These are phyloP conservation scores for Lepus americanus DNA, from an alignment of 2,113 vertebrate genomes.

Conservation along the genomic window DNA sequence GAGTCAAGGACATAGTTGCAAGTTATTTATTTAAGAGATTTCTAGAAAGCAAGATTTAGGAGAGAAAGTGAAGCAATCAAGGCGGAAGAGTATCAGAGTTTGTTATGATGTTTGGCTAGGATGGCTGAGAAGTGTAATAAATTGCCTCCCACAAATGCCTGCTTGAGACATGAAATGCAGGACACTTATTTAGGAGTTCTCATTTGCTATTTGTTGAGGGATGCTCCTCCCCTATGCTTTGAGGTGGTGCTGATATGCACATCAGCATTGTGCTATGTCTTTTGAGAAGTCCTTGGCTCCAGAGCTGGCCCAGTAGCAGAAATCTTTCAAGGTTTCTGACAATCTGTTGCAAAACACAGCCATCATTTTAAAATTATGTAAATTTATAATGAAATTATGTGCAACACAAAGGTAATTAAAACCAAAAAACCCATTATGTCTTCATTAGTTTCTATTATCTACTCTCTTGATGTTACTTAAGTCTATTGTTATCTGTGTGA, in stretches of 20 bases:
- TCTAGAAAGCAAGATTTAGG: not conserved
- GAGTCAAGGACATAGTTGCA: not conserved
- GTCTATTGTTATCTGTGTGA: not conserved
- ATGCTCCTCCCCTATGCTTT: not conserved
- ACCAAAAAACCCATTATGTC: not conserved
- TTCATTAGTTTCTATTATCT: constrained; percentile 22
- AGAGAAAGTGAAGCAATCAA: not conserved
- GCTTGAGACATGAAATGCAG: not conserved
- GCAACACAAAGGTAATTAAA: not conserved
- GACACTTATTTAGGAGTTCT: not conserved
- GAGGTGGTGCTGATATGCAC: not conserved
- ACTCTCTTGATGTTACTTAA: not conserved
- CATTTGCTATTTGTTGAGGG: too few species aligned
- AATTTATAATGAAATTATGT: constrained; percentile 14
- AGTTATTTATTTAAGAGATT: not conserved
- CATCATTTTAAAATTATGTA: constrained; percentile 20
- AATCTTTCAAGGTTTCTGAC: not conserved
- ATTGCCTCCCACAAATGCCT: not conserved
- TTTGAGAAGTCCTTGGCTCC: not conserved
- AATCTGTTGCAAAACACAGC: not conserved
- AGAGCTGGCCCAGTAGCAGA: not conserved
- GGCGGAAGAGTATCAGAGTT: accelerated
- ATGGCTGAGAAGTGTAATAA: not conserved
- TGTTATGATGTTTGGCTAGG: not conserved
- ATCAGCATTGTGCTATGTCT: not conserved